These are phyloP conservation scores for Holacanthus passer DNA, from an alignment of 2,113 vertebrate genomes.

Conservation along the genomic window DNA sequence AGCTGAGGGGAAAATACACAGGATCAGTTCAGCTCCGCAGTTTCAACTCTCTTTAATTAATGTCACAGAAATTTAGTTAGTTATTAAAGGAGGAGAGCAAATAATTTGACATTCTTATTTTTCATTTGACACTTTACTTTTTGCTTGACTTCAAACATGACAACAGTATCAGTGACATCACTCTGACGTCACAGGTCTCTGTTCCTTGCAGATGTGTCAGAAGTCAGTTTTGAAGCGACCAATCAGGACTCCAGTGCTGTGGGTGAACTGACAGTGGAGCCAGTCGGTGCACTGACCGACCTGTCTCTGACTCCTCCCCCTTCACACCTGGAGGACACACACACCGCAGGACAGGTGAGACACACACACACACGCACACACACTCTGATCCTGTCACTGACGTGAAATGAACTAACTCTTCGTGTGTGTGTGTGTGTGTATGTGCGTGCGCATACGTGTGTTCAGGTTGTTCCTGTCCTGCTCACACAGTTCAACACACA, in stretches of 20 bases:
- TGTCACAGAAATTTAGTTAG: too few relatives aligned
- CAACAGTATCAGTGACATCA: neutral
- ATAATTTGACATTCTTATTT: too few relatives aligned
- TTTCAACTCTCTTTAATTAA: too few relatives aligned
- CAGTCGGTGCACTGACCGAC: neutral
- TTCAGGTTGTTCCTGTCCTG: neutral
- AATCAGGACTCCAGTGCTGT: conserved; percentile 1
- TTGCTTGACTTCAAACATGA: too few relatives aligned
- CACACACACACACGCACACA: neutral
- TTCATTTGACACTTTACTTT: too few relatives aligned
- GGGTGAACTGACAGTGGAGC: conserved; percentile 16
- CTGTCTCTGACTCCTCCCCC: conserved; percentile 1
- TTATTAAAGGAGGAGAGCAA: too few relatives aligned
- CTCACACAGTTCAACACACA: neutral
- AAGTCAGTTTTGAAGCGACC: conserved; percentile 3
- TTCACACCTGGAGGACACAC: neutral
- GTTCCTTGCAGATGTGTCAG: conserved; percentile 25
- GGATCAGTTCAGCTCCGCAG: too few relatives aligned
- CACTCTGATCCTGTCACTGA: too few relatives aligned
- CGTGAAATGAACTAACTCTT: neutral
- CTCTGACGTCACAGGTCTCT: neutral
- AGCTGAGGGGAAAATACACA: neutral
- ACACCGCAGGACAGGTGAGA: conserved; percentile 16
- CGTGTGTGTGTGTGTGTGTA: too few relatives aligned
- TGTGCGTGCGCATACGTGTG: too few relatives aligned